Conservation (phyloP, 2,797 vertebrate species). For the Cirrhinus molitorella region DNA sequence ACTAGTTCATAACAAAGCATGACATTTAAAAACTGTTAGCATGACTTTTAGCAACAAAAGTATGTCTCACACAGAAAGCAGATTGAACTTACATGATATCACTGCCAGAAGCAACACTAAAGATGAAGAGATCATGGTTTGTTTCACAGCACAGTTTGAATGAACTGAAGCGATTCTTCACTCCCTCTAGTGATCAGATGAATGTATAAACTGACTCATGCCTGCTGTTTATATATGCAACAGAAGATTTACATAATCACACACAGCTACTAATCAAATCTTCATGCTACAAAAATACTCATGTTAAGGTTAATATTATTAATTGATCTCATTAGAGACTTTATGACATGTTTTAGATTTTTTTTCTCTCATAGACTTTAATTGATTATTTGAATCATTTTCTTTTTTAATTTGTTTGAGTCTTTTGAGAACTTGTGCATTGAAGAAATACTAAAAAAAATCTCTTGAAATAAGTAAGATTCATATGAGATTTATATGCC, state of each 20-base stretch:
- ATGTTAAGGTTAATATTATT: no score
- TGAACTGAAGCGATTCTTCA: neutral
- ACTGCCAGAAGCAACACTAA: neutral
- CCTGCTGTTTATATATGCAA: neutral
- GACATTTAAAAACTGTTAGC: neutral
- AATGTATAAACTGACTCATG: neutral
- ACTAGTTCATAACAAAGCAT: neutral
- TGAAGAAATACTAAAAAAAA: no score
- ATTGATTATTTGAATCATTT: no score
- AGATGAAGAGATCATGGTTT: neutral
- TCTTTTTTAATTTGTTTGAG: no score
- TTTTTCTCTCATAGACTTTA: neutral
- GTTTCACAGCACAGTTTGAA: neutral
- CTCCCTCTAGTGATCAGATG: neutral
- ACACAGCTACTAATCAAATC: neutral
- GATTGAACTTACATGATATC: neutral
- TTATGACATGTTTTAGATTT: neutral
- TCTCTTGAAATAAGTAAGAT: no score
- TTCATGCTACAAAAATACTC: no score
- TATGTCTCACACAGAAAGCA: neutral
- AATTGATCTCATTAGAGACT: no score
- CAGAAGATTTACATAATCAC: neutral
- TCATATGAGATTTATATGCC: no score
- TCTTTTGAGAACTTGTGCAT: neutral
- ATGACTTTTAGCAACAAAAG: neutral